Percentiles rank a stretch among this genome's conserved stretches.
These are phyloP conservation scores for Oryzaephilus surinamensis DNA, from an alignment of 1,140 invertebrate species.

Conservation along the genomic window DNA sequence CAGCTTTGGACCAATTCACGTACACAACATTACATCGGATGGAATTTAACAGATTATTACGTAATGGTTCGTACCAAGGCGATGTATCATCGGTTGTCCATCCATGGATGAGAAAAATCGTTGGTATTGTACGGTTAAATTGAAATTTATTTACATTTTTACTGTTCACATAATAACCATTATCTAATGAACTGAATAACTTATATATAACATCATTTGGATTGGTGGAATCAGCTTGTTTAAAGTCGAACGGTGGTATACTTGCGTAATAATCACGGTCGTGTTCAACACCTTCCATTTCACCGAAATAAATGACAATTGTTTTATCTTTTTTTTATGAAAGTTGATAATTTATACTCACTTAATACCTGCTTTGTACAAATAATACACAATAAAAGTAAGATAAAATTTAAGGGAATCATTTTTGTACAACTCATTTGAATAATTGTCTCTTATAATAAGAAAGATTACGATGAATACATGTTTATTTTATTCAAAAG, in stretches of 20 bases:
- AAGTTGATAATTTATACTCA: no score
- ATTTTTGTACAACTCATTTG: no score
- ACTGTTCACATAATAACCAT: not conserved
- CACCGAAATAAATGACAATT: no score
- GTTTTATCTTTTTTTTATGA: no score
- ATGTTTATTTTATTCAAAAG: no score
- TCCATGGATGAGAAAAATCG: slow-evolving; percentile 20
- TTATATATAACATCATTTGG: slow-evolving; percentile 4
- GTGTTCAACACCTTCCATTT: no score
- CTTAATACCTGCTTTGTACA: no score
- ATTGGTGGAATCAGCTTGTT: slow-evolving; percentile 5
- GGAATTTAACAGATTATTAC: slow-evolving; percentile 39
- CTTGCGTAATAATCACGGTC: not conserved
- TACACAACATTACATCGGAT: slow-evolving; percentile 49
- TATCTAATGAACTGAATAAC: slow-evolving; percentile 3
- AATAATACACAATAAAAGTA: no score
- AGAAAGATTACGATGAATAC: no score
- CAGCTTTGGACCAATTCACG: slow-evolving; percentile 40
- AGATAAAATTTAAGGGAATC: no score
- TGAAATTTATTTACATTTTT: not conserved
- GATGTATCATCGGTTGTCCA: slow-evolving; percentile 14
- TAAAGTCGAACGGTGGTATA: slow-evolving; percentile 7
- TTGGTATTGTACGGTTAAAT: slow-evolving; percentile 3
- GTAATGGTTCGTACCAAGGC: slow-evolving; percentile 15
- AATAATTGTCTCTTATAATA: no score